Evolutionary conservation across 2,888 invertebrate genomes (phyloP).

Genomic region (Tanytarsus gracilentus): DNA sequence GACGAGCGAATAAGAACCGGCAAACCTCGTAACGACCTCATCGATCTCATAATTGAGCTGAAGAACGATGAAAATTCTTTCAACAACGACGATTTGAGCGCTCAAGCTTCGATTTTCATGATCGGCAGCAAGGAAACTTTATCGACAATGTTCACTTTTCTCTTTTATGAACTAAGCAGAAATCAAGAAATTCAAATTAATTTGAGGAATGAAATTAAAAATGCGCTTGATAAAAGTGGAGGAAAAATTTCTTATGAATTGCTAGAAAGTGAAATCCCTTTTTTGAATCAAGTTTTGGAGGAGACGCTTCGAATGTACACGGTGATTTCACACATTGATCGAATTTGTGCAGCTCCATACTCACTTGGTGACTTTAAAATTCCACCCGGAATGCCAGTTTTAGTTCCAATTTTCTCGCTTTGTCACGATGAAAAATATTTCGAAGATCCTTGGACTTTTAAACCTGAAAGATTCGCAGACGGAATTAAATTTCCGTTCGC

Average conservation of each 20-base stretch:
- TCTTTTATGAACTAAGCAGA: constrained; percentile 42
- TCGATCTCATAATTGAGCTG: no score
- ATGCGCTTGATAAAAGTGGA: constrained; percentile 36
- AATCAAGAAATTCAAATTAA: constrained; percentile 42
- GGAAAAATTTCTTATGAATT: constrained; percentile 41
- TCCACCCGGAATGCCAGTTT: constrained; percentile 39
- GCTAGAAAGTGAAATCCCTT: constrained; percentile 39
- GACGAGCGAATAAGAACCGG: no score
- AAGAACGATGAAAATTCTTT: no score
- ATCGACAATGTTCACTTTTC: constrained; percentile 44
- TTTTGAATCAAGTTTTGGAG: constrained; percentile 6
- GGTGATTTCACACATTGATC: constrained; percentile 40
- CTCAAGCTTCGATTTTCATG: no score
- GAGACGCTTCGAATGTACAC: constrained; percentile 42
- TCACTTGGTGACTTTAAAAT: constrained; percentile 36
- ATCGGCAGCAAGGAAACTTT: no score
- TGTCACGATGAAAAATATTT: constrained; percentile 39
- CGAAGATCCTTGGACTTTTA: constrained; percentile 38
- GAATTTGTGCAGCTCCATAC: constrained; percentile 36
- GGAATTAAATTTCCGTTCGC: constrained; percentile 35
- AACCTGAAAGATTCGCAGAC: constrained; percentile 40
- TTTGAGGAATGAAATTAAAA: constrained; percentile 42
- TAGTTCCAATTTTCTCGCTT: constrained; percentile 38
- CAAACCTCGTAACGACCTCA: no score
- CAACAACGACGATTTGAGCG: no score